A percentile compares a stretch with the other conserved stretches of the same genome.
phyloP scores from a whole-genome alignment of 2,113 vertebrate species.

The Gymnocephalus cernua region DNA sequence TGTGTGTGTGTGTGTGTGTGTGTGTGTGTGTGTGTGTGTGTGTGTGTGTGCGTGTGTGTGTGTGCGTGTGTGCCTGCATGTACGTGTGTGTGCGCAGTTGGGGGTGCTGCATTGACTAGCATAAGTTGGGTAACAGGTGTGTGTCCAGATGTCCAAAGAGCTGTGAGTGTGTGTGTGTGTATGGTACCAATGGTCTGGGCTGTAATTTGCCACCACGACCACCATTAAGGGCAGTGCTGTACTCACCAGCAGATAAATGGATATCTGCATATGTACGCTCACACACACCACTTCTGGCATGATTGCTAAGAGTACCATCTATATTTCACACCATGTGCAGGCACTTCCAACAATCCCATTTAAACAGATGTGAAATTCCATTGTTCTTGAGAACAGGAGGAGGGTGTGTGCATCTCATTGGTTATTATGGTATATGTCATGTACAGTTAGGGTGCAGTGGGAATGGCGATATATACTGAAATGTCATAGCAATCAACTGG shows the following conservation, averaged over 20 bases:
- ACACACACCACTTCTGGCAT: neutral
- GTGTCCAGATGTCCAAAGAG: slow-evolving; percentile 56
- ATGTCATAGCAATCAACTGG: slow-evolving; percentile 71
- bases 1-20: slow-evolving; percentile 15
- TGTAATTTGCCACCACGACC: slow-evolving; percentile 65
- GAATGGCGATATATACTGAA: slow-evolving; percentile 50
- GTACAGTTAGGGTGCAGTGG: slow-evolving; percentile 24
- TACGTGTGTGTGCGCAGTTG: neutral
- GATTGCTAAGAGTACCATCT: neutral
- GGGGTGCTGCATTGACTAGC: slow-evolving; percentile 23
- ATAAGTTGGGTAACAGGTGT: slow-evolving; percentile 61
- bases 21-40: too few relatives aligned
- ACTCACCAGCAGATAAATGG: slow-evolving; percentile 20
- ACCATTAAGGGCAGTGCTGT: slow-evolving; percentile 55
- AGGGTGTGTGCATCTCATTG: slow-evolving; percentile 33
- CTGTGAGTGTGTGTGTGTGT: slow-evolving; percentile 6
- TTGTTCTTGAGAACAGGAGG: slow-evolving; percentile 32
- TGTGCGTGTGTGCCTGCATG: too few relatives aligned
- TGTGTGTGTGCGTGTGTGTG: too few relatives aligned
- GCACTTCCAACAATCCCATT: slow-evolving; percentile 18
- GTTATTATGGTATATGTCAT: slow-evolving; percentile 44
- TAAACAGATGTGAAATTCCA: slow-evolving; percentile 16
- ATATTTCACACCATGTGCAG: slow-evolving; percentile 1
- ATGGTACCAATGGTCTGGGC: slow-evolving; percentile 32
- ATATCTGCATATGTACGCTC: neutral